phyloP scores from a whole-genome alignment of 2,888 invertebrate genomes.

The Lasioglossum vierecki region DNA sequence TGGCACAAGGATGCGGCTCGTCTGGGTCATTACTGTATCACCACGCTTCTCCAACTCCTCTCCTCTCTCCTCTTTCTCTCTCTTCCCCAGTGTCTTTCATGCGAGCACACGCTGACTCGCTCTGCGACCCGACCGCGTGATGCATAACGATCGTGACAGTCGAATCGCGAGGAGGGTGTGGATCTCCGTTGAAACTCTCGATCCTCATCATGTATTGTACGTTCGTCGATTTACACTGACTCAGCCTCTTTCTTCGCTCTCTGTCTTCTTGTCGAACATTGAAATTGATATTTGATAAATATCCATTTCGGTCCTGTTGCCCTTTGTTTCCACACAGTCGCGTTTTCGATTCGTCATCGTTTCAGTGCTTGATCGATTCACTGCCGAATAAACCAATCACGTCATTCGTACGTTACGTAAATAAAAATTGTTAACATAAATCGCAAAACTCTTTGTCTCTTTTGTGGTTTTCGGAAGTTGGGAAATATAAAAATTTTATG shows the following conservation, averaged over 20 bases:
- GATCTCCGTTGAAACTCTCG: slow-evolving; percentile 45
- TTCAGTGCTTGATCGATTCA: not conserved
- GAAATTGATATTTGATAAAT: not conserved
- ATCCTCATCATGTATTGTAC: not conserved
- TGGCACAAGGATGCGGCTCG: slow-evolving; percentile 76
- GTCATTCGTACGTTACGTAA: not conserved
- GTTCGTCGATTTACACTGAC: not conserved
- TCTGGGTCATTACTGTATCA: slow-evolving; percentile 76
- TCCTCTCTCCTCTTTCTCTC: not conserved
- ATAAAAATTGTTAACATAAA: not conserved
- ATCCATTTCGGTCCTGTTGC: not conserved
- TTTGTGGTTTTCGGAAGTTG: too few relatives aligned
- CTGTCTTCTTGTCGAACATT: not conserved
- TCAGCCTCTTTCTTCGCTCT: not conserved
- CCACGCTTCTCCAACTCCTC: slow-evolving; percentile 19
- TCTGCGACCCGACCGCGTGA: slow-evolving; percentile 36
- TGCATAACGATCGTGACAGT: slow-evolving; percentile 53
- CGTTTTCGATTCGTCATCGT: not conserved
- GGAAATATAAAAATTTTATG: too few relatives aligned
- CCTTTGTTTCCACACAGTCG: not conserved
- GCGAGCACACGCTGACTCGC: slow-evolving; percentile 22
- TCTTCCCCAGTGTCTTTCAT: slow-evolving; percentile 33
- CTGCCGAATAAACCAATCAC: not conserved
- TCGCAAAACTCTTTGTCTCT: too few relatives aligned
- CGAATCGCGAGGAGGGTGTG: slow-evolving; percentile 33